Percentiles rank a stretch among this genome's conserved stretches.
phyloP scores from a whole-genome alignment of 2,113 vertebrate genomes.

The Proterorhinus semilunaris region DNA sequence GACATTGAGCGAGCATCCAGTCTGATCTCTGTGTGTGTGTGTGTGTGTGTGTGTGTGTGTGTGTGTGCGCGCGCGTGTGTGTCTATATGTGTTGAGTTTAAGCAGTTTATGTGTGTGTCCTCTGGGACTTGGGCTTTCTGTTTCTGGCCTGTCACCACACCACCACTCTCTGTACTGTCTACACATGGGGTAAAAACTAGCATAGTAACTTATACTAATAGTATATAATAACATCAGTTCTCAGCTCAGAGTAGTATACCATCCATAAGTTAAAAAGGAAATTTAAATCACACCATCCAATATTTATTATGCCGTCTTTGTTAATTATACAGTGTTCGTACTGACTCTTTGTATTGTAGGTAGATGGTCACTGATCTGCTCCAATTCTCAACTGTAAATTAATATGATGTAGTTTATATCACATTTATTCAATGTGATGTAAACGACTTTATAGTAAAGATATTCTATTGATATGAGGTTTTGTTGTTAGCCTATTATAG shows the following conservation, averaged over 20 bases:
- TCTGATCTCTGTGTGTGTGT: conserved; percentile 17
- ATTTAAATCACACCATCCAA: neutral
- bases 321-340: neutral
- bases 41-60: conserved; percentile 10
- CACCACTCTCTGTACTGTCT: conserved; percentile 54
- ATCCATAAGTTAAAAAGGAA: neutral
- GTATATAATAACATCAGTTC: neutral
- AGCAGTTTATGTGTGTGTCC: conserved; percentile 29
- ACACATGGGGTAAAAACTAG: conserved; percentile 19
- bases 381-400: no score
- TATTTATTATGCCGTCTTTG: neutral
- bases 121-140: conserved; percentile 53
- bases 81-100: conserved; percentile 28
- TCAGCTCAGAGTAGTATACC: neutral
- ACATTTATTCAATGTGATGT: no score
- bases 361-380: no score
- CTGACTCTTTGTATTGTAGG: no score
- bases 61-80: conserved; percentile 33
- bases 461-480: no score
- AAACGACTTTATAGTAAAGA: no score
- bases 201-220: neutral
- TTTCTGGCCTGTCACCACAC: conserved; percentile 65
- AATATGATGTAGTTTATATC: no score
- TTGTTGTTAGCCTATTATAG: no score
- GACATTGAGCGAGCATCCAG: conserved; percentile 66